Percentiles rank a stretch among this genome's conserved stretches.
phyloP scores from a whole-genome alignment of 2,797 vertebrate species.

The Tapera naevia region DNA sequence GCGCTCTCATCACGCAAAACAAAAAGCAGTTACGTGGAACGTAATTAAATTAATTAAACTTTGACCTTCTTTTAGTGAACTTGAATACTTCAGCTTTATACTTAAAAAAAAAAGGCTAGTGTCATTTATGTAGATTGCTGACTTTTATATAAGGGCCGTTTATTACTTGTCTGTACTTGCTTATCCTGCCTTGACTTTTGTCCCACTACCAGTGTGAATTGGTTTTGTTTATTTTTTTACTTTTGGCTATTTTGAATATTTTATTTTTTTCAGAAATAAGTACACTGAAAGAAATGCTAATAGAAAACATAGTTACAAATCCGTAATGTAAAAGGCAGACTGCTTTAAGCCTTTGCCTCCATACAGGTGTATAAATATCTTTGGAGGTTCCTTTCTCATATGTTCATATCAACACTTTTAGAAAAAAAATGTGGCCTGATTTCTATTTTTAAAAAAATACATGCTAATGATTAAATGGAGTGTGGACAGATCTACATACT shows the following conservation, averaged over 20 bases:
- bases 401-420: neutral
- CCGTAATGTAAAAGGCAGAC: neutral
- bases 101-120: neutral
- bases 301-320: neutral
- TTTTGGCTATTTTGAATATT: neutral
- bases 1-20: rapidly evolving
- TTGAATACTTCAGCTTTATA: neutral
- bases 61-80: neutral
- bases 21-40: neutral
- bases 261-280: neutral
- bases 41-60: neutral
- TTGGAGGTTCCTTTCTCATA: neutral
- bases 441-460: neutral
- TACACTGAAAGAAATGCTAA: neutral
- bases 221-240: neutral
- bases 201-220: neutral
- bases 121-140: neutral
- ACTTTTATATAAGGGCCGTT: neutral
- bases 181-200: neutral
- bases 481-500: neutral
- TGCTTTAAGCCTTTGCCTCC: neutral
- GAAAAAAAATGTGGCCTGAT: neutral
- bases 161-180: neutral
- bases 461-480: neutral
- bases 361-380: neutral